Conservation (phyloP, 2,113 vertebrate species). For the Mesocricetus auratus region DNA sequence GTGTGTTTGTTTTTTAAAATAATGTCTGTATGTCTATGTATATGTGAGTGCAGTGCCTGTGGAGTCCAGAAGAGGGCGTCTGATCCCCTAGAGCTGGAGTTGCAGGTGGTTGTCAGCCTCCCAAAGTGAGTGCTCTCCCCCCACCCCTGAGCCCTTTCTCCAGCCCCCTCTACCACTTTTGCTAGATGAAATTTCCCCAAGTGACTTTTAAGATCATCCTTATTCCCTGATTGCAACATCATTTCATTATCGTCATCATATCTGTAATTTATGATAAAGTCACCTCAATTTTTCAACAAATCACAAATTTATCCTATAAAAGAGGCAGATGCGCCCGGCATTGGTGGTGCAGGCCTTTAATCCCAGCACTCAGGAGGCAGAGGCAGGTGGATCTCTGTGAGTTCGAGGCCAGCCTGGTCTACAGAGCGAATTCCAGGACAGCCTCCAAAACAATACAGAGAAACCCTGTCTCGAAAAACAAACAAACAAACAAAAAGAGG, state of each 20-base stretch:
- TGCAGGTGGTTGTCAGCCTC: not conserved
- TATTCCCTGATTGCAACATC: conserved; percentile 9
- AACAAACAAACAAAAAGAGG: too few relatives aligned
- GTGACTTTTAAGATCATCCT: not conserved
- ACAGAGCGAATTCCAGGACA: too few relatives aligned
- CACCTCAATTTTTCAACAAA: conserved; percentile 3
- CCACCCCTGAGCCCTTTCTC: not conserved
- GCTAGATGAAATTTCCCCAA: not conserved
- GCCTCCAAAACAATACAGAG: too few relatives aligned
- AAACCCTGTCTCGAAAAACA: too few relatives aligned
- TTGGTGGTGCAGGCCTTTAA: too few relatives aligned
- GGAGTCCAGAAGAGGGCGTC: not conserved
- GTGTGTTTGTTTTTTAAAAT: not conserved
- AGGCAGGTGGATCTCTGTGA: too few relatives aligned
- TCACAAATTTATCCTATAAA: conserved; percentile 26
- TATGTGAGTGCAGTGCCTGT: not conserved
- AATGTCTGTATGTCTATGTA: not conserved
- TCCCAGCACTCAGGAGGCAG: too few relatives aligned
- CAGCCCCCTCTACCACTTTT: not conserved
- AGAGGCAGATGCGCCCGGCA: not conserved
- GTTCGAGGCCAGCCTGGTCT: too few relatives aligned
- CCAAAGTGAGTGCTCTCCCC: not conserved
- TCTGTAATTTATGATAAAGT: conserved; percentile 24
- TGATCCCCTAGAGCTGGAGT: not conserved
- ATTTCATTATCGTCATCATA: not conserved